phyloP scores from a whole-genome alignment of 2,888 invertebrate genomes.

The Bombyx huttoni region DNA sequence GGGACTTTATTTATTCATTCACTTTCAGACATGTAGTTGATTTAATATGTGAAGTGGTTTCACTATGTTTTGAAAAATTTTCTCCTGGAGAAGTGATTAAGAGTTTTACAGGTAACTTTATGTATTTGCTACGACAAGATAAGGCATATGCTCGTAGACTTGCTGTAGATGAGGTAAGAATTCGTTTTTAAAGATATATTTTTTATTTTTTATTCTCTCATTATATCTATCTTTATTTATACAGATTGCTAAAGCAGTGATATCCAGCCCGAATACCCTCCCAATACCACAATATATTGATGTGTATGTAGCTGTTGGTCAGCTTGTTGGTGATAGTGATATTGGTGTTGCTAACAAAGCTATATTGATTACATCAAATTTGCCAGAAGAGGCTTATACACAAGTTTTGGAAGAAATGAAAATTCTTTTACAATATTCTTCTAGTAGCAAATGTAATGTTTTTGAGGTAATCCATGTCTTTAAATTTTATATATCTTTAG shows the following conservation, averaged over 20 bases:
- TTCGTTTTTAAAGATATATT: neutral
- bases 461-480: constrained; percentile 69
- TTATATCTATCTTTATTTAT: constrained; percentile 13
- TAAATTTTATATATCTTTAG: neutral
- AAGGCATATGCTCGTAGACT: constrained; percentile 74
- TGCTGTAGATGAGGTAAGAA: constrained; percentile 74
- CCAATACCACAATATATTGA: constrained; percentile 58
- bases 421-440: constrained; percentile 69
- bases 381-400: constrained; percentile 66
- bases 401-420: constrained; percentile 70
- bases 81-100: constrained; percentile 72
- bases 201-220: neutral
- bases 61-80: constrained; percentile 68
- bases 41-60: constrained; percentile 24
- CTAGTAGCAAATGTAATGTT: constrained; percentile 76
- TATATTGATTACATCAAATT: constrained; percentile 63
- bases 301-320: constrained; percentile 69
- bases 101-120: constrained; percentile 72
- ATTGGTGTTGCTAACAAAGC: constrained; percentile 74
- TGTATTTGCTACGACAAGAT: constrained; percentile 75
- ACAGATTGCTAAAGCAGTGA: constrained; percentile 47
- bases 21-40: constrained; percentile 17
- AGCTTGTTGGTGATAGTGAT: constrained; percentile 73
- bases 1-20: too few relatives aligned
- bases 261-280: constrained; percentile 27